Evolutionary conservation across 2,113 vertebrate genomes (phyloP).

Genomic region (Ammodramus savannarum): DNA sequence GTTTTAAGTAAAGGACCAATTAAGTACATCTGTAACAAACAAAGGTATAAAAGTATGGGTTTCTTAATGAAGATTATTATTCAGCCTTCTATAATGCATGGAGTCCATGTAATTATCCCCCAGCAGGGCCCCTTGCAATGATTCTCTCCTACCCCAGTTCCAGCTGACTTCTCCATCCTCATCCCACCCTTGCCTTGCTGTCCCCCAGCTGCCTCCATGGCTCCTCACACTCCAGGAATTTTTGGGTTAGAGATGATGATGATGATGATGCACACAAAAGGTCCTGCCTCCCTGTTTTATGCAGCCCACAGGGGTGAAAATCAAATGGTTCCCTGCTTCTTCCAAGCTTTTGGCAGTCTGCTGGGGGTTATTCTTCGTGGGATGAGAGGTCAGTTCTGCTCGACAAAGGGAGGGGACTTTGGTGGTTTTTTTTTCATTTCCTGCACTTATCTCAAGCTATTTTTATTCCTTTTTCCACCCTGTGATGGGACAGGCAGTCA

Average conservation of each 20-base stretch:
- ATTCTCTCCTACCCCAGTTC: background rate
- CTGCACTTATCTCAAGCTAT: background rate
- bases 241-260: background rate
- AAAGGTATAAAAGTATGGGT: background rate
- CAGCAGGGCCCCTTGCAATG: background rate
- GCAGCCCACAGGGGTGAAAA: background rate
- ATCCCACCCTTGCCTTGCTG: fast-evolving
- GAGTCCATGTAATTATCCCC: background rate
- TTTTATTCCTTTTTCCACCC: constrained; percentile 15
- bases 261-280: background rate
- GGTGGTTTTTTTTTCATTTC: background rate
- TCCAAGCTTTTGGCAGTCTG: background rate
- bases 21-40: background rate
- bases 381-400: constrained; percentile 20
- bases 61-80: background rate
- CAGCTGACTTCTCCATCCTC: background rate
- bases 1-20: background rate
- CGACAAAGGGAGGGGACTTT: constrained; percentile 6
- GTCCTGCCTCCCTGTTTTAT: background rate
- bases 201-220: fast-evolving
- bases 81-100: background rate
- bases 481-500: background rate
- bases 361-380: background rate
- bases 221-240: fast-evolving
- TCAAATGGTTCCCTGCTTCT: background rate